These are phyloP conservation scores for Aphidius ervi DNA, from an alignment of 1,140 invertebrate genomes.

Conservation along the genomic window DNA sequence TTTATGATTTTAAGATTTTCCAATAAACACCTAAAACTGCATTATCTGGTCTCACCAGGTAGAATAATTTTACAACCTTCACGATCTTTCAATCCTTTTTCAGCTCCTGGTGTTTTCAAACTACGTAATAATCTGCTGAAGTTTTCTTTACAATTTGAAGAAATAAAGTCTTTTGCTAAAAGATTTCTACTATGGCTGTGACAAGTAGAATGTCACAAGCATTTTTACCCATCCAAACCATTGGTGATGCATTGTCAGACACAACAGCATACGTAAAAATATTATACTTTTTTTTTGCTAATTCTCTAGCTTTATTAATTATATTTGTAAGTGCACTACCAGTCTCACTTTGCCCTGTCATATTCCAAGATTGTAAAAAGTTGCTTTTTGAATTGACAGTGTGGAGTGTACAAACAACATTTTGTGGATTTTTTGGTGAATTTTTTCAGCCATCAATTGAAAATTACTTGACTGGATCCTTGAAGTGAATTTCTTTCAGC, in stretches of 20 bases:
- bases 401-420: conserved; percentile 9
- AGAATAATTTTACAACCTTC: conserved; percentile 17
- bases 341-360: neutral
- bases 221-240: conserved; percentile 20
- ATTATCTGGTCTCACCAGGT: conserved; percentile 17
- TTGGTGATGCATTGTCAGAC: conserved; percentile 22
- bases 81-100: conserved; percentile 3
- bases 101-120: conserved; percentile 11
- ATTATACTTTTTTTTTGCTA: conserved; percentile 20
- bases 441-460: conserved; percentile 12
- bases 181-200: conserved; percentile 22
- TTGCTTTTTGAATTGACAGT: neutral
- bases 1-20: conserved; percentile 18
- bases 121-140: conserved; percentile 7
- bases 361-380: conserved; percentile 9
- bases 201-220: conserved; percentile 19
- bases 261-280: conserved; percentile 17
- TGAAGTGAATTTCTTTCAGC: neutral
- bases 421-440: conserved; percentile 6
- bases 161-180: conserved; percentile 16
- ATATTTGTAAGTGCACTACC: conserved; percentile 3
- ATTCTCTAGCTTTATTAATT: conserved; percentile 7
- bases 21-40: conserved; percentile 8
- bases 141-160: conserved; percentile 2
- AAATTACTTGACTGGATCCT: neutral